Evolutionary conservation across 2,888 invertebrate genomes (phyloP), one percentile per base, ranked within the genome.

Genomic region (Sminthurides aquaticus): DNA sequence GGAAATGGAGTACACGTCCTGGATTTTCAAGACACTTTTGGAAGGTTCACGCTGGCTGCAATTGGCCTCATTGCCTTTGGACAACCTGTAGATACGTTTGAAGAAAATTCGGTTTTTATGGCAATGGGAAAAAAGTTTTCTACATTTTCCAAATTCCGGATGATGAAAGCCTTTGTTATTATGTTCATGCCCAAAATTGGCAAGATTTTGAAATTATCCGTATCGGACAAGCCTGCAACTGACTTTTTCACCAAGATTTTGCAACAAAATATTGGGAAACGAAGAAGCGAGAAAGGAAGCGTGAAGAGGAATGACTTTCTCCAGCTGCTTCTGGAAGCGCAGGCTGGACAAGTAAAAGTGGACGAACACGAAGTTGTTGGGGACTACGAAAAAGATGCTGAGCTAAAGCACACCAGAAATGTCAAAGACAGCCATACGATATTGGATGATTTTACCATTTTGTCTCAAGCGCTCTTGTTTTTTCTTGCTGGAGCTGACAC

Each of bases 31-130:
- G 57, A 63, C n/a, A 27, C 49, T 3, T 63, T 63, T 49, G 52
- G 57, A 0, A 49, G 71, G 27, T 74, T 62, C 62, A 69, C 69
- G 0, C 69, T 70, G 0, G 71, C 71, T 54, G 70, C 70, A 2
- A 77, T 79, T 1, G 75, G 75, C 0, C 78, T 78, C 0, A 75
- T 79, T 2, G 77, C 81, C 0, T 81, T 81, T 65, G 81, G 81
- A 0, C 77, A 80, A 1, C 76, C 76, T 3, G 75, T 77, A 1
- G 70, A 77, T 52, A 74, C 75, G 0, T 76, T 77, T 1, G 78
- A 79, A 57, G 66, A 75, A 2, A 76, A 80, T 28, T 65, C 80
- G 77, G 1, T 79, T 78, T 18, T 80, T 79, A 48, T 74, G 76
- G 15, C 49, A 28, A 64, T 64, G 64, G 64, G 24, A 5, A 59